Base-by-base conservation (phyloP, 2,797 vertebrate genomes). In the Chelidonichthys spinosus region DNA sequence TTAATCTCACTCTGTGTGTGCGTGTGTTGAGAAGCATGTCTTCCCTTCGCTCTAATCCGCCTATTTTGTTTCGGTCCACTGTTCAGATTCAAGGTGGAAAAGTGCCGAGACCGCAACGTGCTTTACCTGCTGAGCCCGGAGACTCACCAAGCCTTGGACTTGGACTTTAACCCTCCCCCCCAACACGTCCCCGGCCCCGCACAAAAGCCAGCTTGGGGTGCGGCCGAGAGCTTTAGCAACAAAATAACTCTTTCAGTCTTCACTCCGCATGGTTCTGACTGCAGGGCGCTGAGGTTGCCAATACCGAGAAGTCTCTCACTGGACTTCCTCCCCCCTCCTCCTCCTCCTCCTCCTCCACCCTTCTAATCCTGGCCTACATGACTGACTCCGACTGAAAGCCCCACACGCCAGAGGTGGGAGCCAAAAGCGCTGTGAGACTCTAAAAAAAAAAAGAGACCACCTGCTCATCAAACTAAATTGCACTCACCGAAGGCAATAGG, bases 381-480 rank as follows among this genome's bases (percentile, higher is more conserved):
- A 78, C 85, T 46, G 85, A 79, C 68, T 80, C 81, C 63, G 54
- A 72, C 87, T 92, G 89, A 94, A 93, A 90, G 89, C 86, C 86
- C 64, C 47, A 60, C 84, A 84, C 73, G 66, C 74, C 82, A 86
- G 85, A 90, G 90, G 87, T 90, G 87, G 89, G 81, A 90, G 89
- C 90, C 79, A 90, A 79, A 88, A 84, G 78, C 76, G 79, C 78
- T 80, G 80, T 74, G 63, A 87, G 82, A 87, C 82, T 76, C 78
- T 86, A 92, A 92, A 6, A 60, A 60, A 50, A 49, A 50, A 50
- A 50, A 91, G 87, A 85, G 91, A 93, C 89, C 94, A 94, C 94
- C 95, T 95, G 94, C 93, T 93, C 92, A 86, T 92, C 90, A 91
- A 94, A 95, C 92, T 94, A 95, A 95, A 95, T 92, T 95, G 89